These are phyloP conservation scores for Typhlichthys eigenmanni DNA, from an alignment of 2,797 vertebrate genomes.

Conservation along the genomic window DNA sequence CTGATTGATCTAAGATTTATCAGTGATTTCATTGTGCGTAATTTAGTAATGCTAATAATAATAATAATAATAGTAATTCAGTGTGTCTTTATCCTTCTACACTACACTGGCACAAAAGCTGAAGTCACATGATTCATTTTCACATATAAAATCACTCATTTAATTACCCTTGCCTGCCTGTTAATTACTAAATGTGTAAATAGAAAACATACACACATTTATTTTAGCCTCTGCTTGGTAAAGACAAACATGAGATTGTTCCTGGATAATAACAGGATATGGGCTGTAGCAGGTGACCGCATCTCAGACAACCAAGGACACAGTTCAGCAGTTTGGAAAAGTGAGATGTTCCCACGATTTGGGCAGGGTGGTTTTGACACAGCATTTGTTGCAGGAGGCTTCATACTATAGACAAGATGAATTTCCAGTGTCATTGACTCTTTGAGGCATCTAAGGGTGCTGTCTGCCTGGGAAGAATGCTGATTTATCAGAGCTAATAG, in stretches of 20 bases:
- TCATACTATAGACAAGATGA: conserved; percentile 27
- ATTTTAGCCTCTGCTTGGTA: conserved; percentile 2
- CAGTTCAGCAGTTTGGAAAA: conserved; percentile 31
- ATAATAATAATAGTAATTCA: no score
- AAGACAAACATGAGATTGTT: conserved; percentile 15
- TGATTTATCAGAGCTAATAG: conserved; percentile 44
- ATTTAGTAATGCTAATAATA: no score
- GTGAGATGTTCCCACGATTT: conserved; percentile 57
- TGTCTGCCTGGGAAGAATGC: conserved; percentile 52
- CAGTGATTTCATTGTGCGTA: no score
- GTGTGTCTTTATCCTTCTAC: no score
- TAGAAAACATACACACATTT: no score
- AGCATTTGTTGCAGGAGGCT: conserved; percentile 43
- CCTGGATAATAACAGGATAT: conserved; percentile 4
- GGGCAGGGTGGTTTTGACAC: conserved; percentile 8
- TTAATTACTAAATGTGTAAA: not conserved
- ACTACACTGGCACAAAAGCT: no score
- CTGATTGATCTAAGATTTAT: no score
- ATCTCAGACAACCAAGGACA: conserved; percentile 6
- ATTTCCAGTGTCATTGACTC: conserved; percentile 57
- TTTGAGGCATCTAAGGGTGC: conserved; percentile 47
- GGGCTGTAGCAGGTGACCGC: conserved; percentile 15
- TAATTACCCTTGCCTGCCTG: not conserved
- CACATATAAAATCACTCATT: not conserved
- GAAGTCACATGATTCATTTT: no score